A percentile compares a stretch with the other conserved stretches of the same genome.
Conservation (phyloP, 2,113 vertebrate genomes). For the Pangasianodon gigas region DNA sequence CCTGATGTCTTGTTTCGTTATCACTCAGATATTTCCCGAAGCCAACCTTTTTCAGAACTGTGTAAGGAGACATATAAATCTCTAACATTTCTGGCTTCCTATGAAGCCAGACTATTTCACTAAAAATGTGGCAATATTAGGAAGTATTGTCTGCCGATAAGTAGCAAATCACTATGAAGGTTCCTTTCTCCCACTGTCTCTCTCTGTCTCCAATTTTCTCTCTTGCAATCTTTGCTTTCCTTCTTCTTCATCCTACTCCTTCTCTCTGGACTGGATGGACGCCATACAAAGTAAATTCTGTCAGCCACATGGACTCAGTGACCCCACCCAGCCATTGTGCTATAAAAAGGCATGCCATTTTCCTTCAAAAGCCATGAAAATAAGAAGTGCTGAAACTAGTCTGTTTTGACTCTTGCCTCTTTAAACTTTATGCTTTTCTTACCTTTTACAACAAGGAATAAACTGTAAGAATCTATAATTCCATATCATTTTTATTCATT, state of each 20-base stretch:
- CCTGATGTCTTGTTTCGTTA: not conserved
- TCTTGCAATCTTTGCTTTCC: not conserved
- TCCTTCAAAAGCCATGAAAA: constrained; percentile 68
- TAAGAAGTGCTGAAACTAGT: constrained; percentile 61
- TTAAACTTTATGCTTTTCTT: not conserved
- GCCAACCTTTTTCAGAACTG: not conserved
- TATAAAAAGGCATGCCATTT: constrained; percentile 70
- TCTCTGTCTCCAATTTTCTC: not conserved
- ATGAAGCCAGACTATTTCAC: not conserved
- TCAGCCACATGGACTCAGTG: constrained; percentile 65
- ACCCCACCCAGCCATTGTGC: constrained; percentile 66
- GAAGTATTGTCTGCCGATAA: not conserved
- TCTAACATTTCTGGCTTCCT: not conserved
- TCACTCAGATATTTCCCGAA: not conserved
- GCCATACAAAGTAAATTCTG: constrained; percentile 61
- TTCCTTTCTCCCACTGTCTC: not conserved
- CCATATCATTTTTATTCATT: not conserved
- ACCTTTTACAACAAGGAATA: not conserved
- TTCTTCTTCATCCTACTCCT: not conserved
- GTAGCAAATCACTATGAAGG: not conserved
- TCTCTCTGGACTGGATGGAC: constrained; percentile 43
- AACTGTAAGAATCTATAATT: not conserved
- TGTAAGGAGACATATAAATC: not conserved
- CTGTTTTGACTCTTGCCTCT: constrained; percentile 55
- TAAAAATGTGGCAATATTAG: not conserved